These are phyloP conservation scores for Homarus americanus DNA, from an alignment of 1,140 invertebrate genomes.

Conservation along the genomic window DNA sequence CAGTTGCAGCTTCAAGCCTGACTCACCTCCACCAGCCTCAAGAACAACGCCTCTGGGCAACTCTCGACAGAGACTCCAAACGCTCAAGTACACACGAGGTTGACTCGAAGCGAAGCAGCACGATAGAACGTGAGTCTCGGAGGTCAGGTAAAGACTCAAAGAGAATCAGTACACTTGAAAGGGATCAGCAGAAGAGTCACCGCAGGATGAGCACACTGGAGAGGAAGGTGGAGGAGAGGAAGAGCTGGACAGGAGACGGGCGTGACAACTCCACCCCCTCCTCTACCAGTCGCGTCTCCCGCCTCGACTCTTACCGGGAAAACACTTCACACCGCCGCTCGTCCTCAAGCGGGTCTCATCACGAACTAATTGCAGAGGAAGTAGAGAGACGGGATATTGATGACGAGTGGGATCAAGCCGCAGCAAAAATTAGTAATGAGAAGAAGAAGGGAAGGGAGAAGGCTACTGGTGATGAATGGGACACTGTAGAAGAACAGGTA, in stretches of 20 bases:
- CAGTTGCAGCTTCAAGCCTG: conserved; percentile 47
- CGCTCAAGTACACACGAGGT: conserved; percentile 27
- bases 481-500: conserved; percentile 64
- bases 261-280: conserved; percentile 50
- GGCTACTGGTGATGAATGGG: conserved; percentile 69
- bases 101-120: conserved; percentile 58
- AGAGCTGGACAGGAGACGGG: conserved; percentile 25
- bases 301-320: conserved; percentile 62
- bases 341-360: conserved; percentile 61
- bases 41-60: conserved; percentile 42
- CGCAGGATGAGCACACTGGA: conserved; percentile 70
- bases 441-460: conserved; percentile 28
- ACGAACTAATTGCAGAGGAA: conserved; percentile 52
- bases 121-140: conserved; percentile 40
- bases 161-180: conserved; percentile 55
- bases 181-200: conserved; percentile 48
- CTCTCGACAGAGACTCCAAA: conserved; percentile 55
- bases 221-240: conserved; percentile 53
- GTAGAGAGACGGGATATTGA: conserved; percentile 19
- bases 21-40: conserved; percentile 56
- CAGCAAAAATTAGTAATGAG: neutral
- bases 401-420: conserved; percentile 36
- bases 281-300: conserved; percentile 11
- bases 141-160: conserved; percentile 38
- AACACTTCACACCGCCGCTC: conserved; percentile 50